These are phyloP conservation scores for Liolophura sinensis DNA, from an alignment of 1,140 invertebrate species.

Conservation along the genomic window DNA sequence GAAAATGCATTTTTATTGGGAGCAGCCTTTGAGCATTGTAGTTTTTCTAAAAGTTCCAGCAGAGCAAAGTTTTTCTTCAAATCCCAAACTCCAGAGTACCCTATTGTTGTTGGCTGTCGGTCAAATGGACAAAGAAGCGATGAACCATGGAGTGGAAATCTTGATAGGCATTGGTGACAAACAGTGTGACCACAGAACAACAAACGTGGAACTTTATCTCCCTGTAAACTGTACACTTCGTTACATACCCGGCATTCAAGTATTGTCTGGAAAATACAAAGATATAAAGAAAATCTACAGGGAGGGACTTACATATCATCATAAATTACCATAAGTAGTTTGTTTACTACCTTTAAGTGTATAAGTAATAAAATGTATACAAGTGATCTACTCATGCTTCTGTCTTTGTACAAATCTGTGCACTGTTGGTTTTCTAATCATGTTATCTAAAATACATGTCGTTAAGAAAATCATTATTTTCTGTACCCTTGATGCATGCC, in stretches of 20 bases:
- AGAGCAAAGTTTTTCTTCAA: conserved; percentile 71
- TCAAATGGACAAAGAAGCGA: conserved; percentile 68
- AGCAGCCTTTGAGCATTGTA: conserved; percentile 54
- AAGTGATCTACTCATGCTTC: too few species aligned
- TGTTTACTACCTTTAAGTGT: conserved; percentile 7
- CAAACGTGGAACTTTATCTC: conserved; percentile 67
- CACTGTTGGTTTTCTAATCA: not conserved
- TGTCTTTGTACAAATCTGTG: not conserved
- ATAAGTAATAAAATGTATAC: not conserved
- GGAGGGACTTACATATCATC: not conserved
- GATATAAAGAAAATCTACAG: not conserved
- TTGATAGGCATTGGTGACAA: conserved; percentile 66
- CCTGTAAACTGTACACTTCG: conserved; percentile 67
- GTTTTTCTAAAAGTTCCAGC: conserved; percentile 65
- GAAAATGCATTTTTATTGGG: conserved; percentile 43
- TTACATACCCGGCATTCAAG: conserved; percentile 69
- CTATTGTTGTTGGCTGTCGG: conserved; percentile 66
- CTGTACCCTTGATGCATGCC: too few species aligned
- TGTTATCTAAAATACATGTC: not conserved
- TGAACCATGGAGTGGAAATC: conserved; percentile 60
- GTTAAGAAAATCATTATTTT: too few species aligned
- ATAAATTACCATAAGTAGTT: not conserved
- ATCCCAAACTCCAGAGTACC: conserved; percentile 65
- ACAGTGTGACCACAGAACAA: conserved; percentile 69
- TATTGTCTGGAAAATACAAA: conserved; percentile 44